Evolutionary conservation across 2,113 vertebrate genomes (phyloP).

Genomic region (Antechinus flavipes): DNA sequence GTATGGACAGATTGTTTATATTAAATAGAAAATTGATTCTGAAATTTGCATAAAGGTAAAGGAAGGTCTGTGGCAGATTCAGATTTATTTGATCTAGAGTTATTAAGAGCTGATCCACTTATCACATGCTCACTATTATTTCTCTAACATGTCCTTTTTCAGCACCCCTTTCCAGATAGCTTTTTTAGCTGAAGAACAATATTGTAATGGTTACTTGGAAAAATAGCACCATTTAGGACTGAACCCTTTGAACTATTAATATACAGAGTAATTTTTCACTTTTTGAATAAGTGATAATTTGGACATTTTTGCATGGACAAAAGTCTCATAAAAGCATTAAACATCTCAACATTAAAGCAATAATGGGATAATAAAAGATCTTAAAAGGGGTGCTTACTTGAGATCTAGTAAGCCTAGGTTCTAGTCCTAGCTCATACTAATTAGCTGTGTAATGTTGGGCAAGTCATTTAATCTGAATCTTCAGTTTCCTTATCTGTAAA

Average conservation of each 20-base stretch:
- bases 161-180: background rate
- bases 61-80: background rate
- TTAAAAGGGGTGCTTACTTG: background rate
- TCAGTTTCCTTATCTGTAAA: background rate
- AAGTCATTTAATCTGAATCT: background rate
- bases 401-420: background rate
- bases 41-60: background rate
- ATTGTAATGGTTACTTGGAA: background rate
- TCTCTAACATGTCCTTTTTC: background rate
- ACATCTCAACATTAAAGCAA: no score
- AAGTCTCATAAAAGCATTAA: background rate
- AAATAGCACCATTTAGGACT: background rate
- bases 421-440: background rate
- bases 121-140: background rate
- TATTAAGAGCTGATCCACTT: background rate
- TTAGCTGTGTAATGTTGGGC: background rate
- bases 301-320: background rate
- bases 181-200: background rate
- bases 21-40: background rate
- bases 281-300: background rate
- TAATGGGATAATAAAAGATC: background rate
- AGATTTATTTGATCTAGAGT: background rate
- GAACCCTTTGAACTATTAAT: background rate
- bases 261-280: background rate
- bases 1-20: background rate